phyloP scores from a whole-genome alignment of 30 jellyfish, hydroid and myxozoan genomes.

The Hydra vulgaris region DNA sequence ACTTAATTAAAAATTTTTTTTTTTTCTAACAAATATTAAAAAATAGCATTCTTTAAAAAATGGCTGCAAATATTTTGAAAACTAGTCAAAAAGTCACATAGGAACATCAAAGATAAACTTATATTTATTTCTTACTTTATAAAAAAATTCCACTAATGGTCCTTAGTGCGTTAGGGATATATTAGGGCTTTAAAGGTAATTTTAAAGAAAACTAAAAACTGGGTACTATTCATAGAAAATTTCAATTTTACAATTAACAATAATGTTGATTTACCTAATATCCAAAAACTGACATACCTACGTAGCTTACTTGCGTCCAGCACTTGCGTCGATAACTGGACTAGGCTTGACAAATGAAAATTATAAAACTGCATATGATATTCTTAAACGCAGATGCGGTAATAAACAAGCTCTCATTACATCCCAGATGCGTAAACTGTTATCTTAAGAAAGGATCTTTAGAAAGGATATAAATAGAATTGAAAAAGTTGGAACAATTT shows the following conservation, averaged over 20 bases:
- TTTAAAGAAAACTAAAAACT: slow-evolving; percentile 30
- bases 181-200: no score
- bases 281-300: slow-evolving; percentile 37
- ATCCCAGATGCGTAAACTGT: slow-evolving; percentile 48
- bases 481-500: slow-evolving; percentile 9
- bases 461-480: slow-evolving; percentile 12
- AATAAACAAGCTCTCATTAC: slow-evolving; percentile 24
- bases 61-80: no score
- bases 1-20: no score
- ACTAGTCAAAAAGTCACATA: no score
- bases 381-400: slow-evolving; percentile 29
- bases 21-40: no score
- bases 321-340: slow-evolving; percentile 26
- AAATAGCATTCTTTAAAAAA: no score
- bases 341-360: slow-evolving; percentile 35
- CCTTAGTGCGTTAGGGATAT: no score
- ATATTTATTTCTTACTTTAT: no score
- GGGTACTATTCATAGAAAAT: slow-evolving; percentile 39
- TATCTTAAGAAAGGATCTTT: slow-evolving; percentile 15
- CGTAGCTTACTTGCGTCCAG: slow-evolving; percentile 43
- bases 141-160: no score
- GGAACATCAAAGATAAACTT: no score
- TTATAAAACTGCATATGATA: slow-evolving; percentile 25
- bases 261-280: slow-evolving; percentile 17
- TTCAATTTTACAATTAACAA: slow-evolving; percentile 45